Evolutionary conservation across 2,888 invertebrate species (phyloP).

Genomic region (Lissonota sp.): DNA sequence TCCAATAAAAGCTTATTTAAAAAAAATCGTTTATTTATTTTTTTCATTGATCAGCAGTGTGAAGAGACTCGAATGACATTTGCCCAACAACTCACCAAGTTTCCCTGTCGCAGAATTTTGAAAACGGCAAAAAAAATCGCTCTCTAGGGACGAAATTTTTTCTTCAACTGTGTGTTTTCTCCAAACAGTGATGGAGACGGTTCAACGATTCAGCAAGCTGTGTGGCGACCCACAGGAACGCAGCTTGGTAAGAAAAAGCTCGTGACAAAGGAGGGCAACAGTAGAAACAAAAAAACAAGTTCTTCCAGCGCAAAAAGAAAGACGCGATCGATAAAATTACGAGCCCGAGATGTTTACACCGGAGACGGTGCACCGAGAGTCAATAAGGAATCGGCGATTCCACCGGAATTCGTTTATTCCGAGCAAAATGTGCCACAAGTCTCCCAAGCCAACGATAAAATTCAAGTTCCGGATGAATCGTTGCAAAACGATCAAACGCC

Average conservation of each 20-base stretch:
- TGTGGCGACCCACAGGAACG: slow-evolving; percentile 82
- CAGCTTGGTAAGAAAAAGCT: slow-evolving; percentile 80
- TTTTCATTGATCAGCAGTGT: too few species aligned
- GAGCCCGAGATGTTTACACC: slow-evolving; percentile 67
- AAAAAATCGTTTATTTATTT: too few species aligned
- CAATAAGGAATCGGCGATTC: slow-evolving; percentile 66
- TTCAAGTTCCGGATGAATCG: slow-evolving; percentile 39
- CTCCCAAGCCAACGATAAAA: slow-evolving; percentile 46
- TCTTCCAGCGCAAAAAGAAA: slow-evolving; percentile 71
- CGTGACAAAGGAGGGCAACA: slow-evolving; percentile 69
- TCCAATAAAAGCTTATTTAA: too few species aligned
- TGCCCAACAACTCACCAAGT: too few species aligned
- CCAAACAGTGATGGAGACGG: slow-evolving; percentile 73
- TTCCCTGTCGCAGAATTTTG: too few species aligned
- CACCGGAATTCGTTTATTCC: slow-evolving; percentile 67
- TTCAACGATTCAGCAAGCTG: slow-evolving; percentile 79
- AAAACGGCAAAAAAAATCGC: too few species aligned
- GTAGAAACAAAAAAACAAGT: slow-evolving; percentile 56
- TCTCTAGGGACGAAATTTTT: too few species aligned
- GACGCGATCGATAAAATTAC: slow-evolving; percentile 68
- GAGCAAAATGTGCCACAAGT: slow-evolving; percentile 68
- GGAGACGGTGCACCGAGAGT: slow-evolving; percentile 67
- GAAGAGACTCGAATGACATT: too few species aligned
- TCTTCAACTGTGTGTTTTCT: too few species aligned
- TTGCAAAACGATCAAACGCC: slow-evolving; percentile 69